Base-by-base conservation (phyloP, 2,113 vertebrate species). In the Andinoacara biseriatus region DNA sequence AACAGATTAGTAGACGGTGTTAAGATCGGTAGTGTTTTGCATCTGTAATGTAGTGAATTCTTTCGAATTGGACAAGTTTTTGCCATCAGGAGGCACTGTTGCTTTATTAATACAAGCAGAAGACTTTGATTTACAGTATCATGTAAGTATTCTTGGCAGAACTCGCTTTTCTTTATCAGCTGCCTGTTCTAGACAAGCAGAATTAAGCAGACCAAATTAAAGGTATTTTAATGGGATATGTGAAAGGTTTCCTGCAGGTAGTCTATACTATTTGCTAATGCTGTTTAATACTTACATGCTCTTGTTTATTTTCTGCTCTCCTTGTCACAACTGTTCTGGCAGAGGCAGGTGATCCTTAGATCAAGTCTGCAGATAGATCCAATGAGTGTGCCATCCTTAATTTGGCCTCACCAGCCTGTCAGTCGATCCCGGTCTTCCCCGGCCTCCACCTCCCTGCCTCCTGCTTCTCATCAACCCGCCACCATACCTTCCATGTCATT, bases 381-480 rank as follows among this genome's bases (percentile, higher is more conserved):
- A 0, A 5, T 93, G 65, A 77, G 40, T 20, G 33, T 74, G n/a
- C 86, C 94, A 72, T 85, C 96, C 3, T 86, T 88, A 49, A 69
- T 89, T n/a, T 94, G 96, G 85, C 80, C 94, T 62, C 98, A 99
- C 89, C 96, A 96, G 2, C 96, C 96, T 2, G 94, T 99, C 31
- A 94, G 95, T 63, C 94, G 98, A 69, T 95, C 97, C 1, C 97
- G 97, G 83, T 99, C 98, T 0, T 97, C 97, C 10, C 98, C 98
- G 0, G 96, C 98, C 7, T 96, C 97, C 15, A 96, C 97, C 18
- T 96, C 96, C 14, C n/a, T 83, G 90, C 67, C 96, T 95, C 46
- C 91, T 95, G n/a, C 91, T 95, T 61, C 94, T 46, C 95, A 90
- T 24, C 49, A 94, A 54, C 7, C 83, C 17, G 14, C 72, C 24